Conservation (phyloP, 1,140 invertebrate species). For the Papilio glaucus region DNA sequence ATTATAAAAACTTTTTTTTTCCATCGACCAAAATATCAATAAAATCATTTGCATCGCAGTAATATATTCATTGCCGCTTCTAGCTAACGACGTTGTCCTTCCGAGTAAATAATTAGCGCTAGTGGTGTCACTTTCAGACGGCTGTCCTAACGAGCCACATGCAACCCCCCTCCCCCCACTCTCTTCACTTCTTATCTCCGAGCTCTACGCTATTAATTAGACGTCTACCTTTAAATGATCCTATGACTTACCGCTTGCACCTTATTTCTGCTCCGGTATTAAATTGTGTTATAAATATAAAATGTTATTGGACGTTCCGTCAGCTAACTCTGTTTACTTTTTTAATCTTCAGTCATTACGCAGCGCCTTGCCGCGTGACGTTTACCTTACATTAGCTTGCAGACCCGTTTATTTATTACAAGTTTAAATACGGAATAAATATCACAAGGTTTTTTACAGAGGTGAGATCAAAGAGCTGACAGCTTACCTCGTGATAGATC, state of each 20-base stretch:
- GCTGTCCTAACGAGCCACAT: conserved; percentile 68
- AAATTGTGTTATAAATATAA: conserved; percentile 32
- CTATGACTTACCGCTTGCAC: conserved; percentile 44
- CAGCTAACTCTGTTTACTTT: conserved; percentile 35
- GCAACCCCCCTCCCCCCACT: conserved; percentile 43
- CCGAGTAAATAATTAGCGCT: conserved; percentile 71
- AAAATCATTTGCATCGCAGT: neutral
- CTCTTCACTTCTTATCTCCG: conserved; percentile 49
- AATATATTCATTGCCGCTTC: neutral
- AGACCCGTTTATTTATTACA: conserved; percentile 24
- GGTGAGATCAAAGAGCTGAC: neutral
- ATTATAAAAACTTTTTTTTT: too few relatives aligned
- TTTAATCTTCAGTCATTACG: conserved; percentile 37
- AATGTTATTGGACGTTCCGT: conserved; percentile 24
- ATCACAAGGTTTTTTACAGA: neutral
- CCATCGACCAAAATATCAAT: neutral
- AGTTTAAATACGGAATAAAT: conserved; percentile 24
- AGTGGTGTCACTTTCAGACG: conserved; percentile 77
- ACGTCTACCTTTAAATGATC: conserved; percentile 61
- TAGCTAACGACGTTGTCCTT: conserved; percentile 47
- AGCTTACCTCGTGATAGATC: neutral
- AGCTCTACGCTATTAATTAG: conserved; percentile 71
- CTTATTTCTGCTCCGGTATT: conserved; percentile 17
- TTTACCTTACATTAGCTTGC: conserved; percentile 22
- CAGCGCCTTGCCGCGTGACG: conserved; percentile 20